Evolutionary conservation across 2,797 vertebrate genomes (phyloP), one percentile per base, ranked within the genome.

Genomic region (Cyclopterus lumpus): DNA sequence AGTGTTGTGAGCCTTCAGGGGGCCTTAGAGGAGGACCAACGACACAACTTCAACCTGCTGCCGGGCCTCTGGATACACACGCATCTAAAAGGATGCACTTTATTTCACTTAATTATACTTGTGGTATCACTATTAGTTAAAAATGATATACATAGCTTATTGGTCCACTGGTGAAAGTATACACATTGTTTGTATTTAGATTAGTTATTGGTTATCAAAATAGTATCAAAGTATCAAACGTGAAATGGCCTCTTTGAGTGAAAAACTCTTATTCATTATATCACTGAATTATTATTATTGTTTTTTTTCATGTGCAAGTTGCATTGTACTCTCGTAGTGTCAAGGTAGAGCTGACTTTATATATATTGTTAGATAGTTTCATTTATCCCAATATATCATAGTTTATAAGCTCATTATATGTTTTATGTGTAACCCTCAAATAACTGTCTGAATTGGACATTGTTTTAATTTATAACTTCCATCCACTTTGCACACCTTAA

Each of bases 1-100:
- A 77, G 76, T 30, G 74, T 44, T 61, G 48, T 32, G 57, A 42
- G 59, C 67, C 65, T 66, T 60, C 26, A 16, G 38, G 53, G 67
- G 38, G 20, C 22, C 10, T 55, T 46, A 24, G 46, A 36, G 36
- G 38, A 59, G 34, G 55, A 65, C 34, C 51, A 2, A 0, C 1
- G 24, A 26, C 42, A 32, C 36, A 4, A 20, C 38, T 53, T 28
- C 34, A 40, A 49, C 58, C 65, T 66, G 67, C 55, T n/a, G 54
- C 59, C 59, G 70, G 26, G 46, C 22, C 11, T 24, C 42, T 44
- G 26, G 73, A 53, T 9, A 40, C 73, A 67, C 54, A 10, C 3
- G 59, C 0, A 22, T 49, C 42, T 57, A 1, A 24, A 60, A 40
- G 38, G 38, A 40, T 40, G 12, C 5, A 6, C 20, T 42, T 9